phyloP scores from a whole-genome alignment of 2,113 vertebrate genomes.

The Vicugna pacos region DNA sequence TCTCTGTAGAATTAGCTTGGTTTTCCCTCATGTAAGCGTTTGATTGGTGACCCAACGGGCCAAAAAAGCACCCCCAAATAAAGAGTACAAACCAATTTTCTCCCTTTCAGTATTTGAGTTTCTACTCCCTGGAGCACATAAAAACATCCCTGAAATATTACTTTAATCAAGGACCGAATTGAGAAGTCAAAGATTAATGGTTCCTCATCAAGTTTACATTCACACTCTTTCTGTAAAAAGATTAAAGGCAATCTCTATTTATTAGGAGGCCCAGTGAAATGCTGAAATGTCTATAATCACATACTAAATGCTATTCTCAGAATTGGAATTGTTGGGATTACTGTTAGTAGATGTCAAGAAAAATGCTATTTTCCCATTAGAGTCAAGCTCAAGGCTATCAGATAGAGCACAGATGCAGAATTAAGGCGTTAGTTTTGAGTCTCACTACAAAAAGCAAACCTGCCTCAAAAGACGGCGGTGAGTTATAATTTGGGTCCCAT shows the following conservation, averaged over 20 bases:
- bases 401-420: not conserved
- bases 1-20: not conserved
- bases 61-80: not conserved
- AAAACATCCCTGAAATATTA: constrained; percentile 4
- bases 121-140: not conserved
- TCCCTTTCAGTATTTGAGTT: constrained; percentile 19
- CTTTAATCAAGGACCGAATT: constrained; percentile 31
- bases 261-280: not conserved
- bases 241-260: not conserved
- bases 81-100: not conserved
- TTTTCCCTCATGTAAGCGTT: not conserved
- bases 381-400: not conserved
- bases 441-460: not conserved
- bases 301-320: not conserved
- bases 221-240: not conserved
- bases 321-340: not conserved
- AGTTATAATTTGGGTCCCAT: not conserved
- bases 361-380: not conserved
- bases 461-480: not conserved
- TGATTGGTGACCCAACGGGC: not conserved
- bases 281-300: not conserved
- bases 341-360: not conserved
- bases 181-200: constrained; percentile 1
- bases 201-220: not conserved
- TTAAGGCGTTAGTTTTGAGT: not conserved